Evolutionary conservation across 2,888 invertebrate genomes (phyloP).

Genomic region (Nephrocerus scutellatus): DNA sequence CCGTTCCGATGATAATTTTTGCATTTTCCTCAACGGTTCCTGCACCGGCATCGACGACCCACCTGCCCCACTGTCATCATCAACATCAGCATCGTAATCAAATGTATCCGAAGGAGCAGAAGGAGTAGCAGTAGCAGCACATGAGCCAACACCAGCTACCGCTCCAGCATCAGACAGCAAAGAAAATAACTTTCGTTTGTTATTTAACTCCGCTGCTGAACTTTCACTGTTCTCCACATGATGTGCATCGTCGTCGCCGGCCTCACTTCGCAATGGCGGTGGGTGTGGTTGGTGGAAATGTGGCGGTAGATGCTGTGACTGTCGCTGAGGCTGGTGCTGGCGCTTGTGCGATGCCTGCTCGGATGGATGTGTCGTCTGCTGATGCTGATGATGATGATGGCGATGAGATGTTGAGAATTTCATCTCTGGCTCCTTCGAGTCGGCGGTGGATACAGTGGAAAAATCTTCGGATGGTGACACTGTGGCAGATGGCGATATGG

Average conservation of each 20-base stretch:
- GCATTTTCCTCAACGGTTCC: constrained; percentile 7
- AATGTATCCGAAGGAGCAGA: constrained; percentile 31
- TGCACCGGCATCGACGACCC: constrained; percentile 12
- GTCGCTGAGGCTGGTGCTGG: constrained; percentile 11
- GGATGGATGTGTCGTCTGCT: too few relatives aligned
- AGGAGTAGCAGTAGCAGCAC: constrained; percentile 5
- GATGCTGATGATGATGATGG: too few relatives aligned
- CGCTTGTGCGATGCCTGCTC: too few relatives aligned
- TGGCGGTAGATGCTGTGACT: constrained; percentile 1
- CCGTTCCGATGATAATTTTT: constrained; percentile 28
- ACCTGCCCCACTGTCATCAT: constrained; percentile 20
- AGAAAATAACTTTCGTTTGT: neutral
- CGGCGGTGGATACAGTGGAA: too few relatives aligned
- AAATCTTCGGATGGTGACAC: too few relatives aligned
- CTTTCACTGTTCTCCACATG: constrained; percentile 27
- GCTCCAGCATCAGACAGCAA: constrained; percentile 20
- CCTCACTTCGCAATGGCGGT: constrained; percentile 26
- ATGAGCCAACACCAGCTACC: neutral
- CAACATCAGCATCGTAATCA: constrained; percentile 40
- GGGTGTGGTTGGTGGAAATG: constrained; percentile 16
- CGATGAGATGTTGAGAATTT: too few relatives aligned
- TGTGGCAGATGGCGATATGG: too few relatives aligned
- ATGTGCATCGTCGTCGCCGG: constrained; percentile 19
- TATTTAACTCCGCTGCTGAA: constrained; percentile 26
- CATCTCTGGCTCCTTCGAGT: too few relatives aligned